Percentiles rank a stretch among this genome's conserved stretches.
phyloP scores from a whole-genome alignment of 1,140 invertebrate species.

The Tyrophagus putrescentiae region DNA sequence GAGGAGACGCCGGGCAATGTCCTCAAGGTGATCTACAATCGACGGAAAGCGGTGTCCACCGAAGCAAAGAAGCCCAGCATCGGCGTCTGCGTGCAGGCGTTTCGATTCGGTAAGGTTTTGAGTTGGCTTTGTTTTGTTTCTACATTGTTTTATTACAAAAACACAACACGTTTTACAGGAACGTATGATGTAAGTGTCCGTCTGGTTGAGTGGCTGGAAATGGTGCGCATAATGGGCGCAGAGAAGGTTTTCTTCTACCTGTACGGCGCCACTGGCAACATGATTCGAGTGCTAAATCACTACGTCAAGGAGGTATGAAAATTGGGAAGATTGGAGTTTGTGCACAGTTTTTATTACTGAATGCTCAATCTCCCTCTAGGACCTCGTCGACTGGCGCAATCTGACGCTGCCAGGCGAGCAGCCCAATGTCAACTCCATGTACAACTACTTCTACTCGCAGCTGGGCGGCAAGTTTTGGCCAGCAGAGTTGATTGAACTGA shows the following conservation, averaged over 20 bases:
- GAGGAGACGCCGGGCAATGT: conserved; percentile 76
- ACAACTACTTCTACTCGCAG: background rate
- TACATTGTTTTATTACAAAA: no score
- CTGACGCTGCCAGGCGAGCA: conserved; percentile 13
- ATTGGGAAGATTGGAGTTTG: background rate
- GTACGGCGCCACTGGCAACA: background rate
- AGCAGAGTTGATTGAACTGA: conserved; percentile 44
- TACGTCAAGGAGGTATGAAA: conserved; percentile 13
- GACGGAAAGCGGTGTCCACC: conserved; percentile 13
- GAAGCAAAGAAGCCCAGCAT: conserved; percentile 7
- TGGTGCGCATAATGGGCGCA: conserved; percentile 8
- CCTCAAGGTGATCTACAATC: conserved; percentile 61
- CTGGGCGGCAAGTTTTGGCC: background rate
- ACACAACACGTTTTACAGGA: no score
- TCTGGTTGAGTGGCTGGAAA: conserved; percentile 20
- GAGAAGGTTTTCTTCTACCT: conserved; percentile 19
- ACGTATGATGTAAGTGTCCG: conserved; percentile 20
- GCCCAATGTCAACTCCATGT: background rate
- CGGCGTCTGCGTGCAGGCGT: conserved; percentile 18
- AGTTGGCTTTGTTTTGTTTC: no score
- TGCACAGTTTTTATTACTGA: background rate
- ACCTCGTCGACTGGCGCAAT: background rate
- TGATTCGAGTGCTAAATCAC: conserved; percentile 1
- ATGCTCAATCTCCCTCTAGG: background rate
- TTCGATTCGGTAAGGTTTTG: conserved; percentile 10